These are phyloP conservation scores for Ageneiosus marmoratus DNA, from an alignment of 2,113 vertebrate species.

Conservation along the genomic window DNA sequence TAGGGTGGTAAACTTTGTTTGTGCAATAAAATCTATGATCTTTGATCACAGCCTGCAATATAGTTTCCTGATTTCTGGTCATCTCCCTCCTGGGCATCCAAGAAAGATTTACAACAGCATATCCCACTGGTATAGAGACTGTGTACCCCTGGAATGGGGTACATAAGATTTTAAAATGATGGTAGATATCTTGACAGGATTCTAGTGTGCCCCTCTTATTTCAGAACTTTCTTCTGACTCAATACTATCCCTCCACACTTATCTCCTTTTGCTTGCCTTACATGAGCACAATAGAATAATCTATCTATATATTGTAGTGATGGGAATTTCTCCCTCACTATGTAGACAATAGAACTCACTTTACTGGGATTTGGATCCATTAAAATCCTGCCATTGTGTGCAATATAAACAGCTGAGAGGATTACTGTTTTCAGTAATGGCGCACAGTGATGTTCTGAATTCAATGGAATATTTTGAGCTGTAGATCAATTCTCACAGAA, in stretches of 20 bases:
- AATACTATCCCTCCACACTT: constrained; percentile 1
- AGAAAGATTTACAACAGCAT: no score
- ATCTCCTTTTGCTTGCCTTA: constrained; percentile 1
- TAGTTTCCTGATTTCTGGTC: no score
- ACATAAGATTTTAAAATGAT: constrained; percentile 2
- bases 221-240: constrained; percentile 19
- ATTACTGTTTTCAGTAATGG: constrained; percentile 44
- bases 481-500: constrained; percentile 55
- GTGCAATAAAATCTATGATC: no score
- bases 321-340: constrained; percentile 37
- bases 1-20: no score
- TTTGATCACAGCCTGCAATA: no score
- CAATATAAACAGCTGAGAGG: constrained; percentile 46
- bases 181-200: constrained; percentile 37
- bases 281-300: constrained; percentile 21
- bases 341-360: constrained; percentile 31
- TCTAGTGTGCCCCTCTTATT: constrained; percentile 26
- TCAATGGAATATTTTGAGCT: constrained; percentile 48
- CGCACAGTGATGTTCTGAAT: constrained; percentile 43
- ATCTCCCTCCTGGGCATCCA: no score
- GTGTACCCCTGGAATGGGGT: constrained; percentile 10
- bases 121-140: neutral
- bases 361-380: constrained; percentile 23
- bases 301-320: constrained; percentile 35
- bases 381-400: constrained; percentile 29